A percentile compares a stretch with the other conserved stretches of the same genome.
Evolutionary conservation across 2,888 invertebrate species (phyloP).

Genomic region (Sarcophaga variegata): DNA sequence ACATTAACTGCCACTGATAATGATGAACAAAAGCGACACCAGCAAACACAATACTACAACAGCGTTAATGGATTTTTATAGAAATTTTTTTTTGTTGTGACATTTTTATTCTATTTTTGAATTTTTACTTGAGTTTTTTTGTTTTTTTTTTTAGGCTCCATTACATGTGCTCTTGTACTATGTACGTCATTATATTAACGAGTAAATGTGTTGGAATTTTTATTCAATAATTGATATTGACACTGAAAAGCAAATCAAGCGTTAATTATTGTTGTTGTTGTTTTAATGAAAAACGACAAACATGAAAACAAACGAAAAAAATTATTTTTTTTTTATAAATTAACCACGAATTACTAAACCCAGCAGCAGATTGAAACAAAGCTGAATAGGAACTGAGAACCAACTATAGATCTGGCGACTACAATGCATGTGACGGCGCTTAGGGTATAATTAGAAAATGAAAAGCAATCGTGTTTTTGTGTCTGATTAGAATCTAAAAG

Average conservation of each 20-base stretch:
- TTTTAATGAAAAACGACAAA: constrained; percentile 7
- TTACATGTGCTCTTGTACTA: neutral
- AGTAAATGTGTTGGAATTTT: neutral
- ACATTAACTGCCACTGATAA: neutral
- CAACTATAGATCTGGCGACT: neutral
- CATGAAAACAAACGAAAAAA: constrained; percentile 11
- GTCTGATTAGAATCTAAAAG: constrained; percentile 26
- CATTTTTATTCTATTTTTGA: neutral
- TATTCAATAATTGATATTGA: constrained; percentile 57
- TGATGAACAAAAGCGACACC: neutral
- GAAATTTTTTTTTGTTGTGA: neutral
- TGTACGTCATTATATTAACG: neutral
- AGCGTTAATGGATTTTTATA: neutral
- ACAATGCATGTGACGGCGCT: neutral
- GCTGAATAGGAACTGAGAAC: neutral
- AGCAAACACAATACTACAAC: neutral
- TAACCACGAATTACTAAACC: too few species aligned
- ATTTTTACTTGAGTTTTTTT: neutral
- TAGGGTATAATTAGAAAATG: neutral
- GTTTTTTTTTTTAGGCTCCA: neutral
- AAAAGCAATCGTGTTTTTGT: constrained; percentile 2
- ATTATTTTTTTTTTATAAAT: neutral
- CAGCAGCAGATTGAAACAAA: neutral
- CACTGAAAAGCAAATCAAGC: constrained; percentile 54
- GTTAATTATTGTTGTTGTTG: constrained; percentile 49